Percentiles rank a stretch among this genome's conserved stretches.
phyloP scores from a whole-genome alignment of 2,888 invertebrate genomes.

The Coecobrya sp. region DNA sequence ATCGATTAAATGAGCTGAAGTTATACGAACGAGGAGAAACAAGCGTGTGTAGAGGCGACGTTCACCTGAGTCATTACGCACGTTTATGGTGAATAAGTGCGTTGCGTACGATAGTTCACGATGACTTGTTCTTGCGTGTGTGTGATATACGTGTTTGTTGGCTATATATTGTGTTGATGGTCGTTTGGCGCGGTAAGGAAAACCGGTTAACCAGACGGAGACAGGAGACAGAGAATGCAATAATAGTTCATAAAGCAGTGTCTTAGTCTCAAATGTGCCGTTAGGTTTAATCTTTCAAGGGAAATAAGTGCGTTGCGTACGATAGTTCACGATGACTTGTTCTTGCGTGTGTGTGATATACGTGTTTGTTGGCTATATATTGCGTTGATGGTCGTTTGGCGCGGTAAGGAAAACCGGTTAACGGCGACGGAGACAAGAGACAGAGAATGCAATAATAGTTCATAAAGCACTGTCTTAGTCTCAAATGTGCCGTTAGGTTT shows the following conservation, averaged over 20 bases:
- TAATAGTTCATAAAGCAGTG: background rate
- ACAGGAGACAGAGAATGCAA: constrained; percentile 33
- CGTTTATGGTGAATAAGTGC: constrained; percentile 29
- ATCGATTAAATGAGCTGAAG: constrained; percentile 64
- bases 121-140: background rate
- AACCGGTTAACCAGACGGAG: constrained; percentile 48
- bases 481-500: constrained; percentile 74
- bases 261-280: constrained; percentile 75
- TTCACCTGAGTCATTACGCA: constrained; percentile 58
- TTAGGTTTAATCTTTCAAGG: constrained; percentile 67
- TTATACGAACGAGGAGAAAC: background rate
- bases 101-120: constrained; percentile 19
- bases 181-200: background rate
- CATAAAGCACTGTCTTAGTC: constrained; percentile 41
- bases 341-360: background rate
- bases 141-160: background rate
- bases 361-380: background rate
- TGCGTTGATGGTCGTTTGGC: background rate
- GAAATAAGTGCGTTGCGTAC: constrained; percentile 46
- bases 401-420: constrained; percentile 36
- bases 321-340: background rate
- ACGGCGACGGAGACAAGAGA: constrained; percentile 44
- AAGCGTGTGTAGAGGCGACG: constrained; percentile 1
- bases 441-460: background rate
- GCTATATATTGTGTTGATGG: background rate